Conservation (phyloP, 2,888 invertebrate species). For the Hyles lineata region DNA sequence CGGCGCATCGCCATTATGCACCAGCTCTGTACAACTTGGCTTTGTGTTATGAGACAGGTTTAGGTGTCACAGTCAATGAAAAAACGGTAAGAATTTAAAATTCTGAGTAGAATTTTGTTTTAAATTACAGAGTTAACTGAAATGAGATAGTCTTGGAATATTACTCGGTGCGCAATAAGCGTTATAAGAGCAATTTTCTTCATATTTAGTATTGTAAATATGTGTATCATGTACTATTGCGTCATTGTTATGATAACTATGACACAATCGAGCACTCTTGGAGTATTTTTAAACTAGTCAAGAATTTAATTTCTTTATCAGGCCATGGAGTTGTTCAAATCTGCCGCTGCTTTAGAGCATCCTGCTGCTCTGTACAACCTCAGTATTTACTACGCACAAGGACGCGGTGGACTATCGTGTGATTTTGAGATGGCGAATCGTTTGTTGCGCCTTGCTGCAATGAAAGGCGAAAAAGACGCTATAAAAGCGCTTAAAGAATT, state of each 20-base stretch:
- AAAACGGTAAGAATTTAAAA: slow-evolving; percentile 73
- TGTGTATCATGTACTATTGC: too few relatives aligned
- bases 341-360: slow-evolving; percentile 87
- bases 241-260: too few relatives aligned
- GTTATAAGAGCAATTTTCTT: too few relatives aligned
- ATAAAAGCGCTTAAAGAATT: slow-evolving; percentile 77
- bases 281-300: too few relatives aligned
- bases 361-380: slow-evolving; percentile 88
- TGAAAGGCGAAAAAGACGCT: slow-evolving; percentile 85
- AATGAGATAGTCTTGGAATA: too few relatives aligned
- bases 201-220: too few relatives aligned
- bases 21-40: slow-evolving; percentile 88
- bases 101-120: background rate
- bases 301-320: slow-evolving; percentile 50
- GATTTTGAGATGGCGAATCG: slow-evolving; percentile 80
- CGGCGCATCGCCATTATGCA: slow-evolving; percentile 85
- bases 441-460: slow-evolving; percentile 83
- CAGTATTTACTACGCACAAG: slow-evolving; percentile 88
- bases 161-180: too few relatives aligned
- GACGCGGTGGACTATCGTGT: slow-evolving; percentile 83
- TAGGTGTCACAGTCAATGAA: slow-evolving; percentile 86
- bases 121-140: too few relatives aligned
- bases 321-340: slow-evolving; percentile 88
- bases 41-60: slow-evolving; percentile 88
- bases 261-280: too few relatives aligned